phyloP scores from a whole-genome alignment of 2,888 invertebrate genomes.

The Entomobrya multifasciata region DNA sequence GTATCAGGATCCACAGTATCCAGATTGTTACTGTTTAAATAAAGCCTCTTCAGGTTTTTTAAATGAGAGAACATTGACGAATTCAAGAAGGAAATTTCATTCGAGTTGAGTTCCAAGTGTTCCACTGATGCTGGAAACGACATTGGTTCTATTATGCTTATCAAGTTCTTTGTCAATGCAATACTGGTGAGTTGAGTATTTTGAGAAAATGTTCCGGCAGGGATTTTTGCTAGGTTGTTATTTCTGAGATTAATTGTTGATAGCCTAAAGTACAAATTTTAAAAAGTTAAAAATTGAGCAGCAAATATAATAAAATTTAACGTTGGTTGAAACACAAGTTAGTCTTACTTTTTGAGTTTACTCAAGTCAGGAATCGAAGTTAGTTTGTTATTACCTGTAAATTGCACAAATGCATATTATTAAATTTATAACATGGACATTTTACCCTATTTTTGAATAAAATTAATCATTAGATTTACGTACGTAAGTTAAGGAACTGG shows the following conservation, averaged over 20 bases:
- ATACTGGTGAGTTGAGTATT: constrained; percentile 69
- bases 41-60: constrained; percentile 65
- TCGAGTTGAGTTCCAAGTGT: constrained; percentile 70
- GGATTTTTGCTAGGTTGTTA: constrained; percentile 66
- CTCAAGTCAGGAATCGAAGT: constrained; percentile 71
- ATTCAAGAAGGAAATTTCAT: constrained; percentile 72
- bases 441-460: no score
- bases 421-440: no score
- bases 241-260: constrained; percentile 57
- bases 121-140: constrained; percentile 72
- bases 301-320: no score
- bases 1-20: constrained; percentile 66
- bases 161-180: constrained; percentile 69
- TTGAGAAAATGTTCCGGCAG: constrained; percentile 54
- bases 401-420: no score
- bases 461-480: no score
- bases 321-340: no score
- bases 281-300: no score
- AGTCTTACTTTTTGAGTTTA: constrained; percentile 63
- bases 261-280: no score
- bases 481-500: constrained; percentile 64
- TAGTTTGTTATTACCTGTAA: constrained; percentile 71
- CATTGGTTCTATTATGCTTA: constrained; percentile 66
- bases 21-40: constrained; percentile 68
- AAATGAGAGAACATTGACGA: constrained; percentile 71